phyloP scores from a whole-genome alignment of 2,113 vertebrate genomes.

The Atherinomorus stipes region DNA sequence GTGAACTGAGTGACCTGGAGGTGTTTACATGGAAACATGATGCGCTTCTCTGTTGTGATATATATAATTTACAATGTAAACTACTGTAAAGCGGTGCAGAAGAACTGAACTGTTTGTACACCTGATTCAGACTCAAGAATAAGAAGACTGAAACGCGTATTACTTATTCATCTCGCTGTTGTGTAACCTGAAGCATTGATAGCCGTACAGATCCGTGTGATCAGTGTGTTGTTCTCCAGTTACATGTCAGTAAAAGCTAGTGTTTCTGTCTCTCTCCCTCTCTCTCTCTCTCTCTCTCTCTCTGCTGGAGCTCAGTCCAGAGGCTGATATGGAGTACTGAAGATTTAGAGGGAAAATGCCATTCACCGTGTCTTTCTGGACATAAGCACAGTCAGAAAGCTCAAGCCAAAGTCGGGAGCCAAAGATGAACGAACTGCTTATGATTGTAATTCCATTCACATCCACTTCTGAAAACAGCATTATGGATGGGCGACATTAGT shows the following conservation, averaged over 20 bases:
- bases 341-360: constrained; percentile 18
- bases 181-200: constrained; percentile 22
- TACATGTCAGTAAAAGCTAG: not conserved
- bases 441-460: not conserved
- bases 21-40: too few relatives aligned
- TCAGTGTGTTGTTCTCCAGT: constrained; percentile 4
- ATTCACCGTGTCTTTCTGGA: not conserved
- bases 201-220: constrained; percentile 15
- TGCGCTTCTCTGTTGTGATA: too few relatives aligned
- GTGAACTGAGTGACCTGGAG: too few relatives aligned
- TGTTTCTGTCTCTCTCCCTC: constrained; percentile 5
- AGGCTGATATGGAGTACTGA: constrained; percentile 9
- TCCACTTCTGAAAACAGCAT: not conserved
- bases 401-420: constrained; percentile 1
- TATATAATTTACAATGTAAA: too few relatives aligned
- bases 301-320: constrained; percentile 26
- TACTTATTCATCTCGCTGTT: constrained; percentile 24
- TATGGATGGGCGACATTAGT: not conserved
- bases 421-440: not conserved
- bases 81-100: too few relatives aligned
- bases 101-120: too few relatives aligned
- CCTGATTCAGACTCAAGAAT: not conserved
- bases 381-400: not conserved
- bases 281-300: not conserved
- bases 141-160: not conserved